phyloP scores from a whole-genome alignment of 35 echinoderm and acorn worm genomes.

The Eucidaris tribuloides region DNA sequence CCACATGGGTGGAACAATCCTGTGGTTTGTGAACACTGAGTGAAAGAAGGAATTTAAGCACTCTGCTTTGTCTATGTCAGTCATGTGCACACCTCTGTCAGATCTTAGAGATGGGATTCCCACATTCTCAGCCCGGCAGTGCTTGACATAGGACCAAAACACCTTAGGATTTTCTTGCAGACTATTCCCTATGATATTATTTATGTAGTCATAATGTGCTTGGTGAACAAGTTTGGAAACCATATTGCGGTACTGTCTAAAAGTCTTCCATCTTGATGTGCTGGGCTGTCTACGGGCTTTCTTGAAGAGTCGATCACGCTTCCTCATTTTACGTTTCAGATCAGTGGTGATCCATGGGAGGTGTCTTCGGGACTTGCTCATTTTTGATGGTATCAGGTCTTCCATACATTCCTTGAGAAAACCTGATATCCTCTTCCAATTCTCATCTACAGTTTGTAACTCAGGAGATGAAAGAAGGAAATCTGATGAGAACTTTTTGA shows the following conservation, averaged over 20 bases:
- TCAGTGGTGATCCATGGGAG: conserved; percentile 29
- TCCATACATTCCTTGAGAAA: conserved; percentile 13
- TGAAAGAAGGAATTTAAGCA: conserved; percentile 2
- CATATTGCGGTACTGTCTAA: neutral
- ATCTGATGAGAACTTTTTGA: neutral
- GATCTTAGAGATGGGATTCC: conserved; percentile 37
- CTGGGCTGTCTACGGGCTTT: conserved; percentile 15
- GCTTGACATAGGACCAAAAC: conserved; percentile 34
- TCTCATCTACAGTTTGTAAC: conserved; percentile 2
- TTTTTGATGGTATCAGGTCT: conserved; percentile 39
- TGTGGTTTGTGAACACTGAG: neutral
- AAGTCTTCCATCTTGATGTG: conserved; percentile 7
- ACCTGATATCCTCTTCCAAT: conserved; percentile 37
- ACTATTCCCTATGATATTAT: conserved; percentile 28
- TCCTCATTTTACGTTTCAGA: conserved; percentile 52
- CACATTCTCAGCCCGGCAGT: conserved; percentile 1
- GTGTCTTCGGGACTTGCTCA: conserved; percentile 11
- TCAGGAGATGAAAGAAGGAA: conserved; percentile 37
- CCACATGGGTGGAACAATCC: neutral
- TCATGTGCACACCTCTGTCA: neutral
- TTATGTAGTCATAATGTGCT: conserved; percentile 21
- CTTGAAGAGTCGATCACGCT: conserved; percentile 12
- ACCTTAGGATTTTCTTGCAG: conserved; percentile 37
- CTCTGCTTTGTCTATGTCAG: conserved; percentile 24
- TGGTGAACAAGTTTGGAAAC: conserved; percentile 15